Evolutionary conservation across 2,888 invertebrate genomes (phyloP).

Genomic region (Suillia variegata): DNA sequence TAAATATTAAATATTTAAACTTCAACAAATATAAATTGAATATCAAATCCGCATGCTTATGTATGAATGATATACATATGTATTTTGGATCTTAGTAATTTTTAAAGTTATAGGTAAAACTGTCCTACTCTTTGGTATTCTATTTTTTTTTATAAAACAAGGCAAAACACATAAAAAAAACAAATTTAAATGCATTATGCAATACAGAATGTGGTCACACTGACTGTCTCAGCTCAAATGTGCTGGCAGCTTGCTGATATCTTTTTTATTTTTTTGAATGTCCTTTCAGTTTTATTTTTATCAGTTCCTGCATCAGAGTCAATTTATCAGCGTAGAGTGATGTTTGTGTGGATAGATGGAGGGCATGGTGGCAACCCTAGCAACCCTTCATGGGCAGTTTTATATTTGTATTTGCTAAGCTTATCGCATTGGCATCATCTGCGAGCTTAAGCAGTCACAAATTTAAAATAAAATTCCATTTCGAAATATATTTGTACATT

Average conservation of each 20-base stretch:
- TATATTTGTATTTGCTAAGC: constrained; percentile 33
- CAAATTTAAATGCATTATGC: no score
- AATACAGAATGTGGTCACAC: no score
- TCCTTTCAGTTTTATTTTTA: constrained; percentile 1
- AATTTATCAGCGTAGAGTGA: constrained; percentile 24
- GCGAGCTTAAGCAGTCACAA: constrained; percentile 24
- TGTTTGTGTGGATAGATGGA: not conserved
- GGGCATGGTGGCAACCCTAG: not conserved
- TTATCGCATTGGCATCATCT: constrained; percentile 38
- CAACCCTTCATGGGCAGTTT: constrained; percentile 14
- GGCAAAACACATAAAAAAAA: no score
- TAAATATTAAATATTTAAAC: no score
- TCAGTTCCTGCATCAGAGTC: constrained; percentile 26
- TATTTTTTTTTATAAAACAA: no score
- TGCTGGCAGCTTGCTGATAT: not conserved
- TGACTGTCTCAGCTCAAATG: no score
- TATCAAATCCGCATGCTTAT: no score
- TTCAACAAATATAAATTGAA: no score
- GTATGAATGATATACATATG: no score
- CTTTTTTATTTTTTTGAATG: not conserved
- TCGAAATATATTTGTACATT: constrained; percentile 9
- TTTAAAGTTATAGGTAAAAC: no score
- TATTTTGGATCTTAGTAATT: no score
- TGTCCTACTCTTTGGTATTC: no score
- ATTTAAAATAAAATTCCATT: constrained; percentile 19